Evolutionary conservation across 2,797 vertebrate genomes (phyloP).

Genomic region (Lagorchestes hirsutus): DNA sequence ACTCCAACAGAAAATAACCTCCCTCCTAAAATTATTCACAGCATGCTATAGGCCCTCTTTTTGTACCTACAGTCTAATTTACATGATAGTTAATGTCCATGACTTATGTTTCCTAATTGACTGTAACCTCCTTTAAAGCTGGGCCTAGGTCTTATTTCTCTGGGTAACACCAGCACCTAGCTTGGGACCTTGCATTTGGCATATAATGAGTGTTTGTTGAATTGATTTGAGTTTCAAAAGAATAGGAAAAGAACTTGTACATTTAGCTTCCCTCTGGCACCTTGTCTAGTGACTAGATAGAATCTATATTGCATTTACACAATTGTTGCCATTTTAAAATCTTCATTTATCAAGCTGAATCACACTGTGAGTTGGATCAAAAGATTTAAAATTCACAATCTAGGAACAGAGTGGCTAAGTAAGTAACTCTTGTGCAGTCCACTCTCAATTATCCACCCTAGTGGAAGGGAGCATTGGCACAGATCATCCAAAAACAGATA

Average conservation of each 20-base stretch:
- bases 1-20: neutral
- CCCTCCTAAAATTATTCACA: neutral
- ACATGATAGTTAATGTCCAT: neutral
- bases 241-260: neutral
- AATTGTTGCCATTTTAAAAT: constrained; percentile 7
- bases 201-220: neutral
- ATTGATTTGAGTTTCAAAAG: neutral
- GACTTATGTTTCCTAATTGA: neutral
- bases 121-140: neutral
- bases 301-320: neutral
- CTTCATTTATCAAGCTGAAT: constrained; percentile 11
- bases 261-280: neutral
- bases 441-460: constrained; percentile 47
- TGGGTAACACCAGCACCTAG: neutral
- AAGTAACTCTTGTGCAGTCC: constrained; percentile 41
- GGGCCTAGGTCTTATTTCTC: neutral
- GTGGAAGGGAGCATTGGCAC: constrained; percentile 32
- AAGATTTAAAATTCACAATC: constrained; percentile 59
- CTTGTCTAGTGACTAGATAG: neutral
- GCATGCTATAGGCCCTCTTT: neutral
- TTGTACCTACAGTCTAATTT: neutral
- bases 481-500: constrained; percentile 44
- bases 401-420: constrained; percentile 39
- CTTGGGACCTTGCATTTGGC: neutral
- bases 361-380: neutral